These are phyloP conservation scores for Phalacrocorax carbo DNA, from an alignment of 2,113 vertebrate species.

Conservation along the genomic window DNA sequence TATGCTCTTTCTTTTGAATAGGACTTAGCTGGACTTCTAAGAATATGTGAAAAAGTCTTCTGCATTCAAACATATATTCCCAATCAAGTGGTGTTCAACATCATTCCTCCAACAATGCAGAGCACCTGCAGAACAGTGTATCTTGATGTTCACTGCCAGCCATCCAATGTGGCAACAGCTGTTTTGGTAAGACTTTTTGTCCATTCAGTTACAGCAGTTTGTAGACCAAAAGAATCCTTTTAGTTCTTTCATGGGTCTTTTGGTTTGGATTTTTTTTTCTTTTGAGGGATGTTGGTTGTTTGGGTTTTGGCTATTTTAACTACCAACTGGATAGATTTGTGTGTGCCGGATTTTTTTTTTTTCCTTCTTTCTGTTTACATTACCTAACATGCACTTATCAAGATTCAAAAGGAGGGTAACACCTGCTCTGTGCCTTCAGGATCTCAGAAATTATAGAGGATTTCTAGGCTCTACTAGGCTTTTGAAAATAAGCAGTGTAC, in stretches of 20 bases:
- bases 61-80: neutral
- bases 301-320: neutral
- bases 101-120: neutral
- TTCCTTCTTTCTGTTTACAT: neutral
- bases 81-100: neutral
- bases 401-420: neutral
- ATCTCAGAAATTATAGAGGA: neutral
- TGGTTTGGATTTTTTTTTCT: neutral
- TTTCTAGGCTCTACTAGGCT: neutral
- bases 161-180: neutral
- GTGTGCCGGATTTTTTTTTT: neutral
- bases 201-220: neutral
- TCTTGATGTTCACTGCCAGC: neutral
- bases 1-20: neutral
- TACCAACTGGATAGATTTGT: neutral
- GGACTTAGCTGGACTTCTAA: neutral
- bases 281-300: fast-evolving
- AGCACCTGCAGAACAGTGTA: neutral
- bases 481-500: neutral
- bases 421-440: neutral
- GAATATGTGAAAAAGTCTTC: neutral
- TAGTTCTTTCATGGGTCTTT: neutral
- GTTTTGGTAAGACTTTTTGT: neutral
- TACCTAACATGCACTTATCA: neutral
- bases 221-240: neutral